These are phyloP conservation scores for Ornithoptera priamus DNA, from an alignment of 2,888 invertebrate species.

Conservation along the genomic window DNA sequence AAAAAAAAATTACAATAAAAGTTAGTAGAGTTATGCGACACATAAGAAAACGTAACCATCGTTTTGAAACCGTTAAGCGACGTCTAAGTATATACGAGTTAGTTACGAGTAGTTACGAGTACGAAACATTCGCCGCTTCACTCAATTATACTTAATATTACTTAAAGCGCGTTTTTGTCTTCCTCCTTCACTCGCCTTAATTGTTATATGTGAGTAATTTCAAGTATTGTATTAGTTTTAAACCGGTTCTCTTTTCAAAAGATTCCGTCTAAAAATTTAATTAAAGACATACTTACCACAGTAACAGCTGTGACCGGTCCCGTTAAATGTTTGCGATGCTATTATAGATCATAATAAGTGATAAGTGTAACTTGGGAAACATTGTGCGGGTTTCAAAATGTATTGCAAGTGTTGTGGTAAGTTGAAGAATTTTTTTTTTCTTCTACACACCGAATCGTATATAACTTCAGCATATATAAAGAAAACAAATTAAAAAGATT, in stretches of 20 bases:
- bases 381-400: constrained; percentile 16
- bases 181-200: constrained; percentile 14
- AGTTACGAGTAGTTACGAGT: neutral
- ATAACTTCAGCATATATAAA: too few species aligned
- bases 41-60: neutral
- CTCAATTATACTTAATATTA: constrained; percentile 14
- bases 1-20: neutral
- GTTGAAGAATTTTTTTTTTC: neutral
- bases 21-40: neutral
- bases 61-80: constrained; percentile 18
- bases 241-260: constrained; percentile 13
- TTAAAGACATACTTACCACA: constrained; percentile 12
- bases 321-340: constrained; percentile 10
- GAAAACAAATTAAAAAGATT: too few species aligned
- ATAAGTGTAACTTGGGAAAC: constrained; percentile 13
- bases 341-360: constrained; percentile 12
- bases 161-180: constrained; percentile 6
- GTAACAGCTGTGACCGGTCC: constrained; percentile 17
- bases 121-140: constrained; percentile 13
- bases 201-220: constrained; percentile 17
- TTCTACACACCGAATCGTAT: too few species aligned
- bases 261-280: constrained; percentile 11
- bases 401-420: constrained; percentile 29
- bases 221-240: constrained; percentile 4
- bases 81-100: neutral